Conservation (phyloP, 2,113 vertebrate species). For the Erythrocercus mccallii region DNA sequence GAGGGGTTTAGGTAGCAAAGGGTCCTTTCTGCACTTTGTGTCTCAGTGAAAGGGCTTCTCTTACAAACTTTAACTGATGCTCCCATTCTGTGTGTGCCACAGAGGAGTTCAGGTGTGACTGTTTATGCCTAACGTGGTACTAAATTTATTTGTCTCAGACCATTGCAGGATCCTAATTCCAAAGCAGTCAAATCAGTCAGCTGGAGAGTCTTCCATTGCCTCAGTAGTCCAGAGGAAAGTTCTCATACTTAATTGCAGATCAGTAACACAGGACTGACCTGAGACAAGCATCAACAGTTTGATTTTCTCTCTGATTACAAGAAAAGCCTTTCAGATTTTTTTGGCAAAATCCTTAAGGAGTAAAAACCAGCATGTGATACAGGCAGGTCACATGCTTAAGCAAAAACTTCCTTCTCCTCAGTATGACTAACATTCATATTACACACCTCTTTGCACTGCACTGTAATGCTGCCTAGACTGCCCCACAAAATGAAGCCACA, state of each 20-base stretch:
- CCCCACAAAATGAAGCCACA: neutral
- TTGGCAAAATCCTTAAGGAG: neutral
- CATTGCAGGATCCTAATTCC: neutral
- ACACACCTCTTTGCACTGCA: neutral
- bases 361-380: neutral
- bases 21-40: neutral
- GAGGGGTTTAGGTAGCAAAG: neutral
- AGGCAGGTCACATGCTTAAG: neutral
- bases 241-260: neutral
- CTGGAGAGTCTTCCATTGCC: neutral
- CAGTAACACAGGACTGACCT: neutral
- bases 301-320: neutral
- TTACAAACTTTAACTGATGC: neutral
- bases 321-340: neutral
- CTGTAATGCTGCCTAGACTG: neutral
- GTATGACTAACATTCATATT: accelerated
- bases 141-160: neutral
- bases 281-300: neutral
- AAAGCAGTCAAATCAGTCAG: neutral
- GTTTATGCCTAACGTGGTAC: accelerated
- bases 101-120: neutral
- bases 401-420: neutral
- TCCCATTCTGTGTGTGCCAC: neutral
- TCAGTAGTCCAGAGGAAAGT: neutral
- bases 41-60: neutral